phyloP scores from a whole-genome alignment of 1,140 invertebrate genomes.

The Carposina sasakii region DNA sequence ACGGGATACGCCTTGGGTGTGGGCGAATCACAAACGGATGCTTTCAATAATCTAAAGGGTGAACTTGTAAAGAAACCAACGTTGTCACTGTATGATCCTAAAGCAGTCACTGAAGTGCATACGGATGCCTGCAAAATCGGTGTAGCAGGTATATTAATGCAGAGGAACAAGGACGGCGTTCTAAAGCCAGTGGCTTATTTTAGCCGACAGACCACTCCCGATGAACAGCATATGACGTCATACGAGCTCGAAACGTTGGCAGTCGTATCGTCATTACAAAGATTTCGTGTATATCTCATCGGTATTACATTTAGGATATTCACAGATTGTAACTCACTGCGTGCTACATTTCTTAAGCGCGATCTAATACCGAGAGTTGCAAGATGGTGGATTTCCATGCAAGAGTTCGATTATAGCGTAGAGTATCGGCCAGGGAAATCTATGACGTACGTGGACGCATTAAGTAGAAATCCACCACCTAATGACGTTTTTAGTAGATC shows the following conservation, averaged over 20 bases:
- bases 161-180: too few species aligned
- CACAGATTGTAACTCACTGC: constrained; percentile 38
- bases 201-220: constrained; percentile 18
- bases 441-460: too few species aligned
- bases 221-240: constrained; percentile 25
- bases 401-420: too few species aligned
- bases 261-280: constrained; percentile 26
- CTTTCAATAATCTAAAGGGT: not conserved
- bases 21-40: not conserved
- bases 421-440: too few species aligned
- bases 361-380: too few species aligned
- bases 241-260: too few species aligned
- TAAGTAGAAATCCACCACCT: too few species aligned
- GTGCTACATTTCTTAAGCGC: too few species aligned
- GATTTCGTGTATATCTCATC: constrained; percentile 31
- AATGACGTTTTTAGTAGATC: too few species aligned
- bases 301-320: constrained; percentile 29
- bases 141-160: too few species aligned
- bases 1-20: not conserved
- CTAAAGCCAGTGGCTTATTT: constrained; percentile 21
- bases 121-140: too few species aligned
- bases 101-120: constrained; percentile 23
- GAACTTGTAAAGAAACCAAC: constrained; percentile 13
- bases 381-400: too few species aligned
- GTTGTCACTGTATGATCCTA: constrained; percentile 25